These are phyloP conservation scores for Cairina moschata DNA, from an alignment of 2,113 vertebrate species.

Conservation along the genomic window DNA sequence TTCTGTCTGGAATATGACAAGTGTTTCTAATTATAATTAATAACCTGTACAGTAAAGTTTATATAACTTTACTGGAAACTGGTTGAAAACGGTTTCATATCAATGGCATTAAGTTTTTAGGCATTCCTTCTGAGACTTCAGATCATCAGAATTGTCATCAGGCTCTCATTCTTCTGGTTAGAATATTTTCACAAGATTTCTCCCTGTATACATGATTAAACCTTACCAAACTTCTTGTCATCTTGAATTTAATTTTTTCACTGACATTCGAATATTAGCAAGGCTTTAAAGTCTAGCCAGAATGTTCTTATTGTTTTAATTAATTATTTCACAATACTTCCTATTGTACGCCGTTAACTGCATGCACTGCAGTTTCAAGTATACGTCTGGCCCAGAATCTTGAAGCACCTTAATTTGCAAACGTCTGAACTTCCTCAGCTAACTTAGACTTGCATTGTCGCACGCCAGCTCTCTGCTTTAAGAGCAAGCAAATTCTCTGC, in stretches of 20 bases:
- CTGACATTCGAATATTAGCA: neutral
- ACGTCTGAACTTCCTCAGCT: neutral
- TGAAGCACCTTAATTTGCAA: neutral
- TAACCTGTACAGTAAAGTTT: slow-evolving; percentile 31
- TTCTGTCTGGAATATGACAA: slow-evolving; percentile 54
- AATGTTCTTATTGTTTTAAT: neutral
- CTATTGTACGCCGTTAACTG: accelerated
- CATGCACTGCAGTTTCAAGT: neutral
- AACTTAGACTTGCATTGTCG: neutral
- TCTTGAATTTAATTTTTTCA: neutral
- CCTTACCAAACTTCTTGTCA: neutral
- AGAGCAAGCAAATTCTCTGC: neutral
- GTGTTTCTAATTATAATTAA: slow-evolving; percentile 69
- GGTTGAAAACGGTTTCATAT: slow-evolving; percentile 2
- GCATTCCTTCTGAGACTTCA: neutral
- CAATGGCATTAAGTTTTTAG: neutral
- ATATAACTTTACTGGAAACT: slow-evolving; percentile 16
- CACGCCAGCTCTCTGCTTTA: neutral
- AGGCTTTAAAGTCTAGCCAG: neutral
- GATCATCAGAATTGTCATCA: neutral
- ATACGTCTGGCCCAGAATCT: accelerated
- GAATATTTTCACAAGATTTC: neutral
- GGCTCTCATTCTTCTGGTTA: neutral
- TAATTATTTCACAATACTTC: neutral
- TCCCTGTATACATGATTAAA: neutral